phyloP scores from a whole-genome alignment of 2,888 invertebrate species.

The Globia sparganii region DNA sequence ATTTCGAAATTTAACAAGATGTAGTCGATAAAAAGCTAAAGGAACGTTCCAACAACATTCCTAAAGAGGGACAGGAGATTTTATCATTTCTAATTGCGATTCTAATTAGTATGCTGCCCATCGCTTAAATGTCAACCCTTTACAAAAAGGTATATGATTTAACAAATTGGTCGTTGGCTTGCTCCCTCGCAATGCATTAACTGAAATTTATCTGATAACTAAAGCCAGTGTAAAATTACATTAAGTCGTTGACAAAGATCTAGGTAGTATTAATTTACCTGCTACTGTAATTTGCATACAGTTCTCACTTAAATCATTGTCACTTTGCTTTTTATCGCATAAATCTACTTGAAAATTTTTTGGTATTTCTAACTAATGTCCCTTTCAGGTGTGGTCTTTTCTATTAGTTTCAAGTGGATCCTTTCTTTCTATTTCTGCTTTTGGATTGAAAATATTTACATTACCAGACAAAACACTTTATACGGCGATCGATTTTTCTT shows the following conservation, averaged over 20 bases:
- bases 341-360: slow-evolving; percentile 25
- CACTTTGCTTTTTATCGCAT: slow-evolving; percentile 41
- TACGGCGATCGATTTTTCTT: not conserved
- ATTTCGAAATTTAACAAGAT: slow-evolving; percentile 54
- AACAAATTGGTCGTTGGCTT: slow-evolving; percentile 67
- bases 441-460: slow-evolving; percentile 4
- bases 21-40: slow-evolving; percentile 52
- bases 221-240: slow-evolving; percentile 56
- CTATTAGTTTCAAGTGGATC: not conserved
- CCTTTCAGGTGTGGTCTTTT: not conserved
- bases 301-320: slow-evolving; percentile 49
- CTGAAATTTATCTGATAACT: slow-evolving; percentile 60
- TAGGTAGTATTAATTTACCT: slow-evolving; percentile 47
- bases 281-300: slow-evolving; percentile 55
- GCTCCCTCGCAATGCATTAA: slow-evolving; percentile 53
- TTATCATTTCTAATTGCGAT: slow-evolving; percentile 74
- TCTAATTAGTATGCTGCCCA: slow-evolving; percentile 76
- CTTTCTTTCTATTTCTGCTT: not conserved
- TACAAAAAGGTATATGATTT: slow-evolving; percentile 65
- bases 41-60: slow-evolving; percentile 66
- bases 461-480: not conserved
- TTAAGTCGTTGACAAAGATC: slow-evolving; percentile 56
- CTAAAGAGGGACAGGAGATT: slow-evolving; percentile 66
- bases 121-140: slow-evolving; percentile 70
- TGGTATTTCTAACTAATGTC: slow-evolving; percentile 2